phyloP scores from a whole-genome alignment of 2,113 vertebrate species.

The Pelobates fuscus region DNA sequence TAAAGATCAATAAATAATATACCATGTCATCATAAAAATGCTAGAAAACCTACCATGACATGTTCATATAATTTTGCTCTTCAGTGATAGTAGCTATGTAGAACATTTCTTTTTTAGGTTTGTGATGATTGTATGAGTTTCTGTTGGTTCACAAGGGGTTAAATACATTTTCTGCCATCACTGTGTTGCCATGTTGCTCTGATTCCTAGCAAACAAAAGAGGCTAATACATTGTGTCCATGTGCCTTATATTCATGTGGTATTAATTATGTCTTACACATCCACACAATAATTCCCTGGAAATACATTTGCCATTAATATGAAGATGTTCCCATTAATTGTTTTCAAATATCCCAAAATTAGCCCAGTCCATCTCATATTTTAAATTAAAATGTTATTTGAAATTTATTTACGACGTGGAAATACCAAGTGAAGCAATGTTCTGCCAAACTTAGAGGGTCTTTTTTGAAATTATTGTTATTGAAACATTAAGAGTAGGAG shows the following conservation, averaged over 20 bases:
- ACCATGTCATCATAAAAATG: too few relatives aligned
- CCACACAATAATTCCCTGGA: not conserved
- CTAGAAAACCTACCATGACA: too few relatives aligned
- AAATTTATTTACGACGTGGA: constrained; percentile 25
- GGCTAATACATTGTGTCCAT: not conserved
- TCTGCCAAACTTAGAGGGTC: constrained; percentile 13
- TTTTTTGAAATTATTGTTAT: not conserved
- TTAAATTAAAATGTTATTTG: not conserved
- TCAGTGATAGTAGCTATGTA: too few relatives aligned
- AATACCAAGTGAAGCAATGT: not conserved
- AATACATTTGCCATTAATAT: constrained; percentile 14
- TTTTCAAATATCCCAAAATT: not conserved
- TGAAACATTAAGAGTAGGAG: too few relatives aligned
- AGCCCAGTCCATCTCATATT: not conserved
- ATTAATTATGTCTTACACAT: constrained; percentile 19
- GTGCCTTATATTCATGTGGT: constrained; percentile 11
- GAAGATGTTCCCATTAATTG: constrained; percentile 10
- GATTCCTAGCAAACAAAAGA: too few relatives aligned
- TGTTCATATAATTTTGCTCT: too few relatives aligned
- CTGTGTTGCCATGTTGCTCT: too few relatives aligned
- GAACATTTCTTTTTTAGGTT: too few relatives aligned
- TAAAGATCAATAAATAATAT: too few relatives aligned
- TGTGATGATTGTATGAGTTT: too few relatives aligned
- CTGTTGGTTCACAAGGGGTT: too few relatives aligned
- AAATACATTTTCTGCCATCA: too few relatives aligned